phyloP scores from a whole-genome alignment of 2,888 invertebrate genomes.

The Willowsia nigromaculata region DNA sequence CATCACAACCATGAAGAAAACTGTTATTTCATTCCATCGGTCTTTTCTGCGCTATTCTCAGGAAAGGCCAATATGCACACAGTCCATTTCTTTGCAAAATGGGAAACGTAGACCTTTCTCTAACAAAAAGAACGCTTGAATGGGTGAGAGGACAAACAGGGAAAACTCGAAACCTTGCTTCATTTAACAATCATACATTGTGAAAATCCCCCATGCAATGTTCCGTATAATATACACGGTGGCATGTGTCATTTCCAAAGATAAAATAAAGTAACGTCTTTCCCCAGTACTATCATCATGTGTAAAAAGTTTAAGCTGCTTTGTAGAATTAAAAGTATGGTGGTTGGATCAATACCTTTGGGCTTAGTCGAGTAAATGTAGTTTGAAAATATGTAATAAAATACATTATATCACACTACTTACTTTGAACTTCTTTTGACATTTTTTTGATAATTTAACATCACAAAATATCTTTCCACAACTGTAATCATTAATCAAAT shows the following conservation, averaged over 20 bases:
- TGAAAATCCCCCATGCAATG: constrained; percentile 19
- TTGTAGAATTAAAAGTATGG: background rate
- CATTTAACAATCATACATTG: constrained; percentile 57
- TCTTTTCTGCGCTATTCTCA: background rate
- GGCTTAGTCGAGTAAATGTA: too few relatives aligned
- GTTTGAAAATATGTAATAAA: too few relatives aligned
- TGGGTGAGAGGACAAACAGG: constrained; percentile 38
- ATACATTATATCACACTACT: too few relatives aligned
- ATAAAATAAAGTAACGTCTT: background rate
- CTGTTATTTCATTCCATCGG: constrained; percentile 22
- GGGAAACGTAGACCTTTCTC: constrained; percentile 18
- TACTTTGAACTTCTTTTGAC: too few relatives aligned
- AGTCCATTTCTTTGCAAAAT: constrained; percentile 56
- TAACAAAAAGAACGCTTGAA: constrained; percentile 28
- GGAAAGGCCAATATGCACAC: constrained; percentile 14
- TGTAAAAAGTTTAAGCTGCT: background rate
- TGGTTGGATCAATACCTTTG: too few relatives aligned
- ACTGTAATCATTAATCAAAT: too few relatives aligned
- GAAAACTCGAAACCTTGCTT: constrained; percentile 39
- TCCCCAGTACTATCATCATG: background rate
- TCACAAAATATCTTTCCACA: too few relatives aligned
- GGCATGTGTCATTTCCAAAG: constrained; percentile 3
- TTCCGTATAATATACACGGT: constrained; percentile 6
- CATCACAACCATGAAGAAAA: constrained; percentile 28
- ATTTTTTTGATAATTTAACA: too few relatives aligned